phyloP scores from a whole-genome alignment of 2,888 invertebrate species.

The Lottia gigantea region DNA sequence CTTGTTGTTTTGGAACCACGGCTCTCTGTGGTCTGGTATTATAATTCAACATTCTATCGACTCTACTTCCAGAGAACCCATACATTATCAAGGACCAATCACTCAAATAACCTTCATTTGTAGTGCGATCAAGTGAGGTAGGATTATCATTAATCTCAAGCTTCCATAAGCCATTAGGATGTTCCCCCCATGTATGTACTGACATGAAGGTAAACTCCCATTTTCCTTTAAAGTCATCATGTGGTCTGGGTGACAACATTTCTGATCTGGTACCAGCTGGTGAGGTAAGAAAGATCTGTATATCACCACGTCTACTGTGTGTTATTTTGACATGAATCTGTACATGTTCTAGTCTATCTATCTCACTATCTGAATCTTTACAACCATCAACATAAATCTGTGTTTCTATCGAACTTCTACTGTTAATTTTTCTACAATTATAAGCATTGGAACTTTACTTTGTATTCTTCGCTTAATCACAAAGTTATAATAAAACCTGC shows the following conservation, averaged over 20 bases:
- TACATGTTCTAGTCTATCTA: slow-evolving; percentile 61
- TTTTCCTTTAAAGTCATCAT: slow-evolving; percentile 44
- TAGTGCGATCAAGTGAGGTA: not conserved
- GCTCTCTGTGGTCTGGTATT: slow-evolving; percentile 21
- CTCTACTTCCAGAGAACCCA: slow-evolving; percentile 27
- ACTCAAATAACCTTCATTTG: slow-evolving; percentile 22
- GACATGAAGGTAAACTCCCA: slow-evolving; percentile 64
- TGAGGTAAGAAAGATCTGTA: slow-evolving; percentile 55
- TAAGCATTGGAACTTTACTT: too few relatives aligned
- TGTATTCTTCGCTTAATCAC: too few relatives aligned
- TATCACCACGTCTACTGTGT: slow-evolving; percentile 53
- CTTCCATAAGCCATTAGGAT: slow-evolving; percentile 59
- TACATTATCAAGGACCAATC: slow-evolving; percentile 32
- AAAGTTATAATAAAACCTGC: too few relatives aligned
- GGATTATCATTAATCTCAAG: slow-evolving; percentile 50
- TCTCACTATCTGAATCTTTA: slow-evolving; percentile 25
- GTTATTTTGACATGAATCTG: slow-evolving; percentile 50
- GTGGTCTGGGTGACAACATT: slow-evolving; percentile 49
- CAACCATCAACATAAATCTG: slow-evolving; percentile 42
- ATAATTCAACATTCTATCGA: not conserved
- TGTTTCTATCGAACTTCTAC: not conserved
- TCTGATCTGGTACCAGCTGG: slow-evolving; percentile 58
- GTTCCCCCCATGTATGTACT: slow-evolving; percentile 64
- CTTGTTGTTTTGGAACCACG: slow-evolving; percentile 25
- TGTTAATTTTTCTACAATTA: not conserved